A percentile compares a stretch with the other conserved stretches of the same genome.
phyloP scores from a whole-genome alignment of 1,140 invertebrate species.

The Patella vulgata region DNA sequence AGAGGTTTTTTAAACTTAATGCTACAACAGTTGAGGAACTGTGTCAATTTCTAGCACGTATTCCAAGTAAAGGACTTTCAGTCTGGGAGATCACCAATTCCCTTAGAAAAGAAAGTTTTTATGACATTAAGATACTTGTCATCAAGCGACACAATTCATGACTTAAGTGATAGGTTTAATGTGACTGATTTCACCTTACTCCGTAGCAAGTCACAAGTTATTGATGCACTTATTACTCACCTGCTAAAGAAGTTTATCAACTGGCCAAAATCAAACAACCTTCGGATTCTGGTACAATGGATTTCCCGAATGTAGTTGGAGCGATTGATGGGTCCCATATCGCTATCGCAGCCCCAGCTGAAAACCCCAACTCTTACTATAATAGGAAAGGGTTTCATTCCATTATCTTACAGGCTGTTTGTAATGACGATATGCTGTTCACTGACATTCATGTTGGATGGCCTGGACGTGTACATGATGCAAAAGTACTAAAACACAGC shows the following conservation, averaged over 20 bases:
- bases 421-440: conserved; percentile 38
- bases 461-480: conserved; percentile 52
- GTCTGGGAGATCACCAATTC: too few species aligned
- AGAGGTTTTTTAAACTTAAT: too few species aligned
- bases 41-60: too few species aligned
- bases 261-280: neutral
- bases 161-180: neutral
- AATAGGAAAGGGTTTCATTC: conserved; percentile 57
- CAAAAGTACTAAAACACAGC: conserved; percentile 40
- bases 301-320: conserved; percentile 35
- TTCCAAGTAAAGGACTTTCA: too few species aligned
- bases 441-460: conserved; percentile 42
- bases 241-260: neutral
- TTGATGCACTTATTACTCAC: neutral
- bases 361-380: conserved; percentile 46
- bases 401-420: conserved; percentile 50
- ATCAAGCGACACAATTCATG: neutral
- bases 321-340: conserved; percentile 37
- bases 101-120: too few species aligned
- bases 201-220: neutral
- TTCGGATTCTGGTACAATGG: neutral
- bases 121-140: too few species aligned
- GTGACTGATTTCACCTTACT: neutral
- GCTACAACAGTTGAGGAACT: too few species aligned
- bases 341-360: conserved; percentile 34